Conservation (phyloP, 2,797 vertebrate genomes). For the Pipistrellus pipistrellus region DNA sequence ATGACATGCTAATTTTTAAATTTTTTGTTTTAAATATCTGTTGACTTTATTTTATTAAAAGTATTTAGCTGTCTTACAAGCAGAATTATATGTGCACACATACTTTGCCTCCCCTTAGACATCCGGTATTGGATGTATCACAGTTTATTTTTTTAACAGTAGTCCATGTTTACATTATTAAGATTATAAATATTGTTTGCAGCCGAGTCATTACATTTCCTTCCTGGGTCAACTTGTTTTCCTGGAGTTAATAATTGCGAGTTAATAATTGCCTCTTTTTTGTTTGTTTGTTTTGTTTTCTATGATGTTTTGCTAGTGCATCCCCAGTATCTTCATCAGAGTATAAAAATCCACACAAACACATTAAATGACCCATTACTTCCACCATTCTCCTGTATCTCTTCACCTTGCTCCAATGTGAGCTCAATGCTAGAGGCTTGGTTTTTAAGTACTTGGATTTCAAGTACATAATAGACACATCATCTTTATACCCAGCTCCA, state of each 20-base stretch:
- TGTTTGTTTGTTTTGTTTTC: conserved; percentile 29
- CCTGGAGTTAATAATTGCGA: conserved; percentile 61
- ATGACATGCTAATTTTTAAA: conserved; percentile 62
- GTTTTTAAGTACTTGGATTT: conserved; percentile 59
- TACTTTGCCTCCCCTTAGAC: neutral
- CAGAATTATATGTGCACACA: neutral
- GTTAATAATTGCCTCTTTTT: conserved; percentile 56
- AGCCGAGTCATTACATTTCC: conserved; percentile 56
- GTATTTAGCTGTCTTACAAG: conserved; percentile 48
- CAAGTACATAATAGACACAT: conserved; percentile 26
- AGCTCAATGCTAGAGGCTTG: conserved; percentile 43
- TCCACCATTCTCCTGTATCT: conserved; percentile 16
- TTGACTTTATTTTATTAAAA: conserved; percentile 60
- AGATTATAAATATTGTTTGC: conserved; percentile 57
- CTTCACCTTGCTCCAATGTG: conserved; percentile 37
- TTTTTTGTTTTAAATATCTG: conserved; percentile 64
- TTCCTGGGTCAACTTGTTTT: conserved; percentile 67
- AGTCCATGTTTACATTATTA: conserved; percentile 54
- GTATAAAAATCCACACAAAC: conserved; percentile 33
- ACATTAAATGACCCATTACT: conserved; percentile 57
- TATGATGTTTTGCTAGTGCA: conserved; percentile 50
- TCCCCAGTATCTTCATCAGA: conserved; percentile 18
- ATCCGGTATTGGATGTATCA: conserved; percentile 9
- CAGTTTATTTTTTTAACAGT: conserved; percentile 58
- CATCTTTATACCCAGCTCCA: conserved; percentile 24